Evolutionary conservation across 37 sponge, comb jelly and placozoan genomes (phyloP).

Genomic region (Beroe forskalii): DNA sequence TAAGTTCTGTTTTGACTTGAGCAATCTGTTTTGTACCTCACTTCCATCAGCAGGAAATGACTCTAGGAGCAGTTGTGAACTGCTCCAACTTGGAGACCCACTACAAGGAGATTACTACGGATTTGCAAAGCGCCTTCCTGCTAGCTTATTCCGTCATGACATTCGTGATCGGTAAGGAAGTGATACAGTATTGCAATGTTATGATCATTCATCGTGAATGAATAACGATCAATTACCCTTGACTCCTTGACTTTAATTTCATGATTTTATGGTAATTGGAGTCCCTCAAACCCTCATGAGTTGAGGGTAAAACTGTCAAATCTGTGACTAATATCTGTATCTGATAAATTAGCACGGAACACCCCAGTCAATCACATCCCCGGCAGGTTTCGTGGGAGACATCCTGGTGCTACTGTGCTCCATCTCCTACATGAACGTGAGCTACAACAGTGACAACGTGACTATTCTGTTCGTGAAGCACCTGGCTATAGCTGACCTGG

Average conservation of each 20-base stretch:
- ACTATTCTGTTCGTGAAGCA: constrained; percentile 59
- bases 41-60: too few relatives aligned
- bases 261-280: too few relatives aligned
- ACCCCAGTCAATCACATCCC: neutral
- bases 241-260: too few relatives aligned
- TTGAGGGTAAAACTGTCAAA: neutral
- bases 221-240: too few relatives aligned
- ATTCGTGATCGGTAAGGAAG: neutral
- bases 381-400: constrained; percentile 29
- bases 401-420: constrained; percentile 6
- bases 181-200: too few relatives aligned
- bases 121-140: constrained; percentile 15
- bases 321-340: neutral
- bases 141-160: neutral
- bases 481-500: constrained; percentile 60
- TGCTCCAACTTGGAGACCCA: constrained; percentile 25
- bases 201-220: too few relatives aligned
- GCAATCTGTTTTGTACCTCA: too few relatives aligned
- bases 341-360: too few relatives aligned
- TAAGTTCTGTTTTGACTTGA: too few relatives aligned
- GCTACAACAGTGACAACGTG: constrained; percentile 39
- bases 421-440: constrained; percentile 59
- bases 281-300: too few relatives aligned
- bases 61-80: neutral
- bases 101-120: constrained; percentile 14